Conservation (phyloP, 53 echinoderm and acorn worm species). For the Zoroaster sp. region DNA sequence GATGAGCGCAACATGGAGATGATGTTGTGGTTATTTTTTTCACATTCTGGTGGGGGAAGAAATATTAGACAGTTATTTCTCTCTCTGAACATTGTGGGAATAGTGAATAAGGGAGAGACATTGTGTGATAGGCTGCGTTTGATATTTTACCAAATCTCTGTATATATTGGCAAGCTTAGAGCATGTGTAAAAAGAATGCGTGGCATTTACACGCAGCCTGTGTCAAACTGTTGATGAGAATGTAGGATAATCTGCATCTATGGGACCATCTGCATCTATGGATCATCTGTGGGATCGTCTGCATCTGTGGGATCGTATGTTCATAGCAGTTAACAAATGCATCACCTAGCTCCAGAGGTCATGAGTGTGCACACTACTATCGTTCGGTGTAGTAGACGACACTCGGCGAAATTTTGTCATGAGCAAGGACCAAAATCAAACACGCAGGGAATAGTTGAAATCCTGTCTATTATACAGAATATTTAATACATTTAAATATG, state of each 20-base stretch:
- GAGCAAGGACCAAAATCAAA: no score
- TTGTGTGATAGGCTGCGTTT: not conserved
- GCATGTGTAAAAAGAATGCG: not conserved
- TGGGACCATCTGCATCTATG: not conserved
- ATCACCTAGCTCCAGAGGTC: no score
- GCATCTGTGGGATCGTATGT: no score
- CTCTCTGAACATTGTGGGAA: not conserved
- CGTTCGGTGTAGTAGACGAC: no score
- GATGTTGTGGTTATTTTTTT: not conserved
- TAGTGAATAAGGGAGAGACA: not conserved
- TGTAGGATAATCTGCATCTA: not conserved
- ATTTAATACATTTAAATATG: no score
- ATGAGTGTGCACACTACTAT: no score
- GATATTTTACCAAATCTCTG: not conserved
- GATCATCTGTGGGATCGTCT: no score
- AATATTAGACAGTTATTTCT: not conserved
- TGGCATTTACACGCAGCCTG: not conserved
- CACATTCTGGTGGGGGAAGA: not conserved
- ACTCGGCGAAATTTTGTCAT: no score
- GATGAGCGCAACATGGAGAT: not conserved
- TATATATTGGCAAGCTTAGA: not conserved
- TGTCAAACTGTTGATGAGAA: not conserved
- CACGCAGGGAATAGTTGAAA: no score
- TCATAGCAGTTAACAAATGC: no score
- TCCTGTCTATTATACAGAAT: no score